Evolutionary conservation across 2,113 vertebrate genomes (phyloP).

Genomic region (Varanus komodoensis): DNA sequence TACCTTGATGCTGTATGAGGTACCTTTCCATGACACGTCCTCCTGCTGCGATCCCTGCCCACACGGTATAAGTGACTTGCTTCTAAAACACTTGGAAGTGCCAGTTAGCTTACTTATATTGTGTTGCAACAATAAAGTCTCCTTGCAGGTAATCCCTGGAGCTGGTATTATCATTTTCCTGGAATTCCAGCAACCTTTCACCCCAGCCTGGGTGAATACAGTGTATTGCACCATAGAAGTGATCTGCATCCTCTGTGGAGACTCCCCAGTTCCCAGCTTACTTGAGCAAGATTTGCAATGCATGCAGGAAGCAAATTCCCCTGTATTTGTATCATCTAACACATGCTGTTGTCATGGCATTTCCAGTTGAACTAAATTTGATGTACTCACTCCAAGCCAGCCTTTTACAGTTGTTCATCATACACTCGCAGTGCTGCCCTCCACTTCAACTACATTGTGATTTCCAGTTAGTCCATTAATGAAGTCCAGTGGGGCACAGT

Average conservation of each 20-base stretch:
- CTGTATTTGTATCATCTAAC: background rate
- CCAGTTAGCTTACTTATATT: no score
- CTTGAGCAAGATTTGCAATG: background rate
- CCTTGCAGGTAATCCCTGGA: no score
- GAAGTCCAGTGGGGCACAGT: background rate
- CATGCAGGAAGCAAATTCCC: background rate
- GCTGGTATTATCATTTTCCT: no score
- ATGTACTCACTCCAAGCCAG: background rate
- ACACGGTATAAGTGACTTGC: no score
- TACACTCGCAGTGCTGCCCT: background rate
- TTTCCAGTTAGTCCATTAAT: background rate
- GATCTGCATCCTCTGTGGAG: background rate
- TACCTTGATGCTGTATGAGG: no score
- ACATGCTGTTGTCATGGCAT: background rate
- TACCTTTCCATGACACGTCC: no score
- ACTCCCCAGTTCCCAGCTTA: background rate
- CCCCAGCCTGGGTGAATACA: no score
- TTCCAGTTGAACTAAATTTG: background rate
- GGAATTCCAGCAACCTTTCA: no score
- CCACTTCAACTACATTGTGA: background rate
- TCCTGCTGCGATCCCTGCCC: no score
- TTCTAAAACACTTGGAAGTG: no score
- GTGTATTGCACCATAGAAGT: background rate
- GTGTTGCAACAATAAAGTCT: no score
- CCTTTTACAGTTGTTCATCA: background rate